Conservation (phyloP, 2,113 vertebrate species). For the Daubentonia madagascariensis region DNA sequence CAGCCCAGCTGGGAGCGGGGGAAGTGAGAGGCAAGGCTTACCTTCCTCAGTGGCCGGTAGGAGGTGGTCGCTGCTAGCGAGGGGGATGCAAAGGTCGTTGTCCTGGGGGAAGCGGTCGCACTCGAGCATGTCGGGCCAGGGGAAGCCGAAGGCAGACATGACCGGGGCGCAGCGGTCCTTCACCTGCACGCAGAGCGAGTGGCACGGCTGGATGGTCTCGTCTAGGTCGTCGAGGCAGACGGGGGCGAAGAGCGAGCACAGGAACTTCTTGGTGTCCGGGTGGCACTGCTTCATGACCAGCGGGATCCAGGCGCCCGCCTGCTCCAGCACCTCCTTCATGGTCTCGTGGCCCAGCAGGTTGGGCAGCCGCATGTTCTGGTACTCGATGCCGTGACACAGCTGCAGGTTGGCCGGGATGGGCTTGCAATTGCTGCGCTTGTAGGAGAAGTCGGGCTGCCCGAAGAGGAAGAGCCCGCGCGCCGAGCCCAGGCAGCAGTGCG, state of each 20-base stretch:
- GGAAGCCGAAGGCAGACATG: constrained; percentile 98
- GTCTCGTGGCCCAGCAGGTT: constrained; percentile 98
- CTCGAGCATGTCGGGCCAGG: constrained; percentile 98
- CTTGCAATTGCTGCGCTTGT: constrained; percentile 95
- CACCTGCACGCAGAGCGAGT: constrained; percentile 95
- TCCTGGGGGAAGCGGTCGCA: constrained; percentile 94
- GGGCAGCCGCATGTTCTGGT: constrained; percentile 96
- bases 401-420: constrained; percentile 92
- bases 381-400: constrained; percentile 96
- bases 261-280: constrained; percentile 97
- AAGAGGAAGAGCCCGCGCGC: constrained; percentile 91
- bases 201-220: constrained; percentile 96
- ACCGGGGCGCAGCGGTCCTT: constrained; percentile 94
- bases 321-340: constrained; percentile 96
- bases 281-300: constrained; percentile 97
- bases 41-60: constrained; percentile 91
- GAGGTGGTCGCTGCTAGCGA: constrained; percentile 88
- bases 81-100: constrained; percentile 97
- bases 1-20: not conserved
- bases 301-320: constrained; percentile 97
- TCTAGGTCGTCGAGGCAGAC: constrained; percentile 96
- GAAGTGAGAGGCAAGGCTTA: constrained; percentile 68
- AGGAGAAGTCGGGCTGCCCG: constrained; percentile 91
- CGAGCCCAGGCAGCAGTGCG: constrained; percentile 83
- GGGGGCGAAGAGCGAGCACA: constrained; percentile 97